Conservation (phyloP, 2,797 vertebrate genomes). For the Karalla daura region DNA sequence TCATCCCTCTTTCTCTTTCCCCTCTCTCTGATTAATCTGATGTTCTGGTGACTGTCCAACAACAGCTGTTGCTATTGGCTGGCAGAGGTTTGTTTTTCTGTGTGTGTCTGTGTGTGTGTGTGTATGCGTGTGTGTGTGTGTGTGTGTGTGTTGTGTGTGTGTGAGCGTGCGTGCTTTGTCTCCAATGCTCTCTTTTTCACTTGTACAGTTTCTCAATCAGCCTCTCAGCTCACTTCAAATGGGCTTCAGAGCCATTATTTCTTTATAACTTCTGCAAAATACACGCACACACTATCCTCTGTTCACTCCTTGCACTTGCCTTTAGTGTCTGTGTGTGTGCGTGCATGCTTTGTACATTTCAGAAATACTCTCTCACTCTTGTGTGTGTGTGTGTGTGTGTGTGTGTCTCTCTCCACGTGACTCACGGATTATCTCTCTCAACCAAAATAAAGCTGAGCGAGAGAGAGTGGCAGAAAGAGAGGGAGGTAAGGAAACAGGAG, state of each 20-base stretch:
- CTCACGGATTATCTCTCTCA: conserved; percentile 69
- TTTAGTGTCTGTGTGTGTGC: conserved; percentile 14
- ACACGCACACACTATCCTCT: not conserved
- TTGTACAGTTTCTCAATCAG: not conserved
- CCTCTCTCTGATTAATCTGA: conserved; percentile 46
- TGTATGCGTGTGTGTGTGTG: not conserved
- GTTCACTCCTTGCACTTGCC: not conserved
- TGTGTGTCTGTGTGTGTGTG: not conserved
- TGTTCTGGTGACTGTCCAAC: conserved; percentile 62
- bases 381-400: too few species aligned
- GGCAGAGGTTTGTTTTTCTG: conserved; percentile 38
- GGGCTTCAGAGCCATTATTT: conserved; percentile 29
- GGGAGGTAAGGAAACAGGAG: conserved; percentile 10
- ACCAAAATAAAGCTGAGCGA: conserved; percentile 58
- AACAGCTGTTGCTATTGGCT: conserved; percentile 62
- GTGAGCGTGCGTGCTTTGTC: conserved; percentile 16
- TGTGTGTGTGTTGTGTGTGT: conserved; percentile 14
- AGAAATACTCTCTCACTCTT: conserved; percentile 32
- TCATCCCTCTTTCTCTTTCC: not conserved
- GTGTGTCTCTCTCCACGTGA: conserved; percentile 53
- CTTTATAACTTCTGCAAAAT: conserved; percentile 12
- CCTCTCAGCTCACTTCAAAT: conserved; percentile 28
- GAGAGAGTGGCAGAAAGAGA: conserved; percentile 4
- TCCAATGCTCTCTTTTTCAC: conserved; percentile 2
- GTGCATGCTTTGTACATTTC: conserved; percentile 36